Percentiles rank a stretch among this genome's conserved stretches.
These are phyloP conservation scores for Myopa tessellatipennis DNA, from an alignment of 2,888 invertebrate species.

Conservation along the genomic window DNA sequence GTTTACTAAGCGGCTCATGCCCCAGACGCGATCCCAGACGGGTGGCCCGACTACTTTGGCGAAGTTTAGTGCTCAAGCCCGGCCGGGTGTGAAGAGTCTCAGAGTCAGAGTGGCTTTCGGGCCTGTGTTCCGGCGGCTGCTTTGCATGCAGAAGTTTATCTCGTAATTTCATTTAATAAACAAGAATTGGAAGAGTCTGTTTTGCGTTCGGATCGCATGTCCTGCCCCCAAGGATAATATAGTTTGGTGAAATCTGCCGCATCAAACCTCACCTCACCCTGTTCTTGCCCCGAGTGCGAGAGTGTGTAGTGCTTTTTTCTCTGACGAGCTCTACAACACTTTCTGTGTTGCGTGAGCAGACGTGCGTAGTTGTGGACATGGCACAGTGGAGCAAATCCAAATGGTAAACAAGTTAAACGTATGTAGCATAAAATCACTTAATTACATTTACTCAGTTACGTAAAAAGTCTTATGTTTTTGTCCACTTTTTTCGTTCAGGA, in stretches of 20 bases:
- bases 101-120: background rate
- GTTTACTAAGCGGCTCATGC: background rate
- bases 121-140: background rate
- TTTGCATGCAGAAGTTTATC: constrained; percentile 9
- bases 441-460: no score
- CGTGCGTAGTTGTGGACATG: background rate
- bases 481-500: no score
- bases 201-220: background rate
- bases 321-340: background rate
- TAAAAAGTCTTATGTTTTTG: background rate
- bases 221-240: background rate
- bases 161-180: constrained; percentile 21
- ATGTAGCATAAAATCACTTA: no score
- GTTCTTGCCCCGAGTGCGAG: background rate
- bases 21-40: background rate
- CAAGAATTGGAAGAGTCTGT: constrained; percentile 9
- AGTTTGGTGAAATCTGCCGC: background rate
- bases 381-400: constrained; percentile 11
- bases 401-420: no score
- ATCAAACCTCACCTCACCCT: background rate
- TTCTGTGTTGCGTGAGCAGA: constrained; percentile 8
- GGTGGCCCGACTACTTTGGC: background rate
- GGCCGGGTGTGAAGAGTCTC: background rate
- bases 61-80: background rate
- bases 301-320: background rate